Percentiles rank a stretch among this genome's conserved stretches.
phyloP scores from a whole-genome alignment of 2,888 invertebrate species.

The Lithophane ornitopus region DNA sequence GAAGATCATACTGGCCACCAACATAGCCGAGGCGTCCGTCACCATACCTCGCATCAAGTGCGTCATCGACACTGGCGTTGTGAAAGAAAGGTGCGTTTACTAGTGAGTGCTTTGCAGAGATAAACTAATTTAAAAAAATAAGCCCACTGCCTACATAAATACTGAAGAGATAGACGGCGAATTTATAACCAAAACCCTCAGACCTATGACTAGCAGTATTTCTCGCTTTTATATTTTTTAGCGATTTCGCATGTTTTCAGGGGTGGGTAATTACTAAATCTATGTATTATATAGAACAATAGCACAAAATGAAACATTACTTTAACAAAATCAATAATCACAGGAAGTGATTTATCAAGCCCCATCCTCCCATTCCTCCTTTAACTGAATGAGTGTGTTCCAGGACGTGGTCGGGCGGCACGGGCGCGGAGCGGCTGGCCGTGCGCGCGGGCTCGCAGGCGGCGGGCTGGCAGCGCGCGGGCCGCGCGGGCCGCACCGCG shows the following conservation, averaged over 20 bases:
- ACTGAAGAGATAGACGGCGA: not conserved
- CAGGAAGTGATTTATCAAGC: not conserved
- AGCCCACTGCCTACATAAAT: not conserved
- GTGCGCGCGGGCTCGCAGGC: constrained; percentile 96
- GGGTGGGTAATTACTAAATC: not conserved
- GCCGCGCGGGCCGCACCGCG: constrained; percentile 97
- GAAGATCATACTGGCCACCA: constrained; percentile 98
- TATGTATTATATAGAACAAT: not conserved
- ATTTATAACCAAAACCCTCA: not conserved
- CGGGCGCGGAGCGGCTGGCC: constrained; percentile 95
- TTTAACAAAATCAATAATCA: not conserved
- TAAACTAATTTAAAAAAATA: not conserved
- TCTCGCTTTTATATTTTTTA: not conserved
- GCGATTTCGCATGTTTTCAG: not conserved
- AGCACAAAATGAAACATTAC: not conserved
- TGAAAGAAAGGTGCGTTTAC: constrained; percentile 94
- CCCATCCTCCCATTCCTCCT: not conserved
- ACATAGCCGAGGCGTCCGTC: constrained; percentile 99
- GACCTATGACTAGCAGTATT: not conserved
- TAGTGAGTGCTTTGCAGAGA: constrained; percentile 4
- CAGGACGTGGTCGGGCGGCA: constrained; percentile 94
- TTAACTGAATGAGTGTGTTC: not conserved
- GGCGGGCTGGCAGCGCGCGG: constrained; percentile 98
- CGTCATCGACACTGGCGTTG: constrained; percentile 98
- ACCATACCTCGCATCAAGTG: constrained; percentile 98